Percentiles rank a stretch among this genome's conserved stretches.
phyloP scores from a whole-genome alignment of 2,797 vertebrate species.

The Chaunax sp. region DNA sequence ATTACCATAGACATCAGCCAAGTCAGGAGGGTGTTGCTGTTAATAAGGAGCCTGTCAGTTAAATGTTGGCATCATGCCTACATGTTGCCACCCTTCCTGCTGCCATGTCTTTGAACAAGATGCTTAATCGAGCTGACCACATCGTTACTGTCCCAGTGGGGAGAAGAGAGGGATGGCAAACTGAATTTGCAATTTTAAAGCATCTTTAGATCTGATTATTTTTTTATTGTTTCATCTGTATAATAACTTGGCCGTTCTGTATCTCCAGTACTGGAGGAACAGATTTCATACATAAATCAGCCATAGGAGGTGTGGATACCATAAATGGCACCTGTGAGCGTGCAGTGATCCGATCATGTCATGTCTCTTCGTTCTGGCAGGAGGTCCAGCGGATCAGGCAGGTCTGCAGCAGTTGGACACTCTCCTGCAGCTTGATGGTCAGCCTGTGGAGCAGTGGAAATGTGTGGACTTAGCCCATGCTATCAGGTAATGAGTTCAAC shows the following conservation, averaged over 20 bases:
- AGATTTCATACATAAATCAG: background rate
- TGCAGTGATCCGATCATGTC: conserved; percentile 15
- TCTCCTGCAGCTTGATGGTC: conserved; percentile 91
- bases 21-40: conserved; percentile 27
- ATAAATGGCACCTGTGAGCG: background rate
- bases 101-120: conserved; percentile 16
- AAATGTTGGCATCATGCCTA: conserved; percentile 9
- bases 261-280: background rate
- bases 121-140: conserved; percentile 11
- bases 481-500: conserved; percentile 86
- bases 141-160: conserved; percentile 9
- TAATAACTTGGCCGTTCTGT: conserved; percentile 7
- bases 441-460: conserved; percentile 95
- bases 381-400: conserved; percentile 92
- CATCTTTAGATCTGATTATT: background rate
- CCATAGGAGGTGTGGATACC: background rate
- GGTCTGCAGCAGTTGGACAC: conserved; percentile 94
- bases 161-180: background rate
- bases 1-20: conserved; percentile 18
- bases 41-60: conserved; percentile 28
- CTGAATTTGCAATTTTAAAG: background rate
- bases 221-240: conserved; percentile 2
- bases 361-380: conserved; percentile 69
- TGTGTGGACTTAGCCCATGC: conserved; percentile 94
- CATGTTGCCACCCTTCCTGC: conserved; percentile 21